Evolutionary conservation across 2,888 invertebrate species (phyloP), one percentile per base, ranked within the genome.

Genomic region (Ectemnius continuus): DNA sequence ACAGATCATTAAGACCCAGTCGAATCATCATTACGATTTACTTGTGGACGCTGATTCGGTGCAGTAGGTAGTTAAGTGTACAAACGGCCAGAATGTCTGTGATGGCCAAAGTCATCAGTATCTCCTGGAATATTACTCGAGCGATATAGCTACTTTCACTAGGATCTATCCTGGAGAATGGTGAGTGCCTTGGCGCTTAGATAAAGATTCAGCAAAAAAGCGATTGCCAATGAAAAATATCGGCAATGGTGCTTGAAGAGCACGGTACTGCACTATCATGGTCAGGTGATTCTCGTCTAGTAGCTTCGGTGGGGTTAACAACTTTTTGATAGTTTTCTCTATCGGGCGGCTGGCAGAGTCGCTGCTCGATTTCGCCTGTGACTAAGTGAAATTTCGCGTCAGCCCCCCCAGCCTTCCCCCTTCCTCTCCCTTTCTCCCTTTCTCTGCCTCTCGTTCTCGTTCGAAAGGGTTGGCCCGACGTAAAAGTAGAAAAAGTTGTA

Each of bases 41-140:
- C 36, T 36, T 11, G 36, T 36, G 36, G 36, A 6, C 36, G 36
- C 36, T 36, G n/a, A 18, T 16, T n/a, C 48, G 48, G 14, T 48
- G 48, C 13, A 48, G 13, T n/a, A n/a, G 14, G 48, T 48, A n/a
- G n/a, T 48, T 13, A n/a, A 13, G 48, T n/a, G 13, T n/a, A n/a
- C 48, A 5, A 48, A 48, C 2, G n/a, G 48, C 14, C 13, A 2
- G 48, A 13, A 48, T 48, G n/a, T 4, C 48, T 16, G 20, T 61
- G 46, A 63, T 57, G 65, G n/a, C 57, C 46, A 23, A 61, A 52
- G 18, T 14, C 18, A 66, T 70, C 16, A 56, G n/a, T 57, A 20
- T 18, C 28, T 63, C 73, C 69, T 80, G 78, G 78, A 79, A 77
- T 77, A 76, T 79, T 73, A 75, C 74, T 74, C 61, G 36, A 8